Evolutionary conservation across 2,888 invertebrate species (phyloP).

Genomic region (Agrochola lychnidis): DNA sequence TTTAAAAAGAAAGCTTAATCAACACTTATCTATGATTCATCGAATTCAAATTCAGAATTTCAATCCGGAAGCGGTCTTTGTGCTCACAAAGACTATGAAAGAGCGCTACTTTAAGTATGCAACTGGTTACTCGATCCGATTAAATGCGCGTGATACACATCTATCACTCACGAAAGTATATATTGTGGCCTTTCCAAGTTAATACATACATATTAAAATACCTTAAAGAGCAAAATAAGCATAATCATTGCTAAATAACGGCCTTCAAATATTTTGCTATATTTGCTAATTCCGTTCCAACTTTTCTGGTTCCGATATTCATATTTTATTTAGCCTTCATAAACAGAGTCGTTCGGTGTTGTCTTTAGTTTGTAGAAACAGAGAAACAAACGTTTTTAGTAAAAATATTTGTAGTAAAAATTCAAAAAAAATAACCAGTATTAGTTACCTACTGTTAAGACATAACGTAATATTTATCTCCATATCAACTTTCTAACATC

Average conservation of each 20-base stretch:
- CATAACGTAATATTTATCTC: slow-evolving; percentile 40
- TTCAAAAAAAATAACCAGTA: background rate
- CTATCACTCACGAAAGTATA: slow-evolving; percentile 31
- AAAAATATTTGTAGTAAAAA: background rate
- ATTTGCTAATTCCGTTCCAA: slow-evolving; percentile 52
- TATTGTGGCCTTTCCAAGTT: slow-evolving; percentile 52
- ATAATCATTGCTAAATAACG: slow-evolving; percentile 61
- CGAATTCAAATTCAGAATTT: slow-evolving; percentile 28
- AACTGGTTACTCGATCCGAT: slow-evolving; percentile 11
- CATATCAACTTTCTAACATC: slow-evolving; percentile 61
- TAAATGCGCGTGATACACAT: slow-evolving; percentile 13
- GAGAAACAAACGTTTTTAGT: background rate
- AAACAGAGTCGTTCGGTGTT: slow-evolving; percentile 24
- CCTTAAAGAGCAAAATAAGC: slow-evolving; percentile 70
- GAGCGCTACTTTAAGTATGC: background rate
- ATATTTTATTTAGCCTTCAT: slow-evolving; percentile 57
- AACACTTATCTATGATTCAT: slow-evolving; percentile 7
- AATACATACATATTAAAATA: slow-evolving; percentile 65
- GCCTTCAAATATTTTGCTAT: slow-evolving; percentile 61
- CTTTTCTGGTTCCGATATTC: slow-evolving; percentile 22
- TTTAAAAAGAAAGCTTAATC: slow-evolving; percentile 8
- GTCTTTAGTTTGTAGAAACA: slow-evolving; percentile 11
- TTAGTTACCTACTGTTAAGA: slow-evolving; percentile 22
- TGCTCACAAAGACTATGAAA: slow-evolving; percentile 1
- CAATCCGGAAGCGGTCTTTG: slow-evolving; percentile 10